These are phyloP conservation scores for Syngnathus scovelli DNA, from an alignment of 2,113 vertebrate genomes.

Conservation along the genomic window DNA sequence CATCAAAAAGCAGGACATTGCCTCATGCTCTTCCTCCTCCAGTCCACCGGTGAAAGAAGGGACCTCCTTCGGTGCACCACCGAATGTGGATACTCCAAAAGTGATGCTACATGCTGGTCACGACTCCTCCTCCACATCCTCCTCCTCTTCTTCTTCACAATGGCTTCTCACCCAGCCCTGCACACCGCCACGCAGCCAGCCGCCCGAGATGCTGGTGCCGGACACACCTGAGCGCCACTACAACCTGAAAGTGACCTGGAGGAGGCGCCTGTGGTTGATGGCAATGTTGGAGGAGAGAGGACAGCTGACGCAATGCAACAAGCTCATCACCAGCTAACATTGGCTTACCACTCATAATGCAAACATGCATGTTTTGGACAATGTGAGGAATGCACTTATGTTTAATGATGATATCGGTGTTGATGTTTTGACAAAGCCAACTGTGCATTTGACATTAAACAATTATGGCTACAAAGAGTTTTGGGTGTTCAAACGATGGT, in stretches of 20 bases:
- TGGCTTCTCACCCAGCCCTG: constrained; percentile 14
- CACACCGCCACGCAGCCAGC: constrained; percentile 17
- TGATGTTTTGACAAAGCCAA: too few relatives aligned
- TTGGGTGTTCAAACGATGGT: background rate
- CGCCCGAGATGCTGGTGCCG: constrained; percentile 69
- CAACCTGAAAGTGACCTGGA: constrained; percentile 84
- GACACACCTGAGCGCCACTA: constrained; percentile 86
- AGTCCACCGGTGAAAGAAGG: constrained; percentile 8
- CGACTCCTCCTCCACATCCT: constrained; percentile 19
- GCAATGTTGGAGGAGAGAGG: constrained; percentile 67
- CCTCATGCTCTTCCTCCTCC: background rate
- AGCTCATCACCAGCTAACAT: constrained; percentile 55
- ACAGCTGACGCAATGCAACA: constrained; percentile 65
- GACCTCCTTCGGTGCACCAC: constrained; percentile 26
- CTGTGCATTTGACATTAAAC: too few relatives aligned
- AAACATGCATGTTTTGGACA: background rate
- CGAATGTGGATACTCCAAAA: constrained; percentile 60
- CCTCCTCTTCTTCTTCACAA: constrained; percentile 11
- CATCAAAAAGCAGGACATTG: constrained; percentile 13
- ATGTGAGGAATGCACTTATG: too few relatives aligned
- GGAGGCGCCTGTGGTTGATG: constrained; percentile 72
- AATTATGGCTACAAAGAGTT: background rate
- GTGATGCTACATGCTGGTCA: constrained; percentile 21
- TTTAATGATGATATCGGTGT: too few relatives aligned
- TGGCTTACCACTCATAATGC: background rate